Evolutionary conservation across 2,113 vertebrate genomes (phyloP).

Genomic region (Equus quagga): DNA sequence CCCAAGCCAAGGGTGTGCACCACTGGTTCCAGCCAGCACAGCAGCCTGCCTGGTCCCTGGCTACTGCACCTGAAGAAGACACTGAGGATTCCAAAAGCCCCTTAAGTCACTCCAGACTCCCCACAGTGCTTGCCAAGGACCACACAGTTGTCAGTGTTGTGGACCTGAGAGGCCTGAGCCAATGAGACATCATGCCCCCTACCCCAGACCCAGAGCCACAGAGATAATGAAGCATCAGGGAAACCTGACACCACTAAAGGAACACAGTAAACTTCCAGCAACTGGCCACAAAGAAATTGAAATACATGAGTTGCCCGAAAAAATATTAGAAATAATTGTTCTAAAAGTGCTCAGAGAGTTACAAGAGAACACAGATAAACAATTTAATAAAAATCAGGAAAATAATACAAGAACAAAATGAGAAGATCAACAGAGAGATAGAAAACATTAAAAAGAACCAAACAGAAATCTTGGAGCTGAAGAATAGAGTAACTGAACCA

Average conservation of each 20-base stretch:
- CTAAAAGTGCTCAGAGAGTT: background rate
- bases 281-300: background rate
- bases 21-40: background rate
- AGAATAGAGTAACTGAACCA: background rate
- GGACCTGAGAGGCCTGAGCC: background rate
- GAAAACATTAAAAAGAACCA: background rate
- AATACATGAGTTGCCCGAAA: background rate
- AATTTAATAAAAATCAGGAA: background rate
- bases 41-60: background rate
- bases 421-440: background rate
- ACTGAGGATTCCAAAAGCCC: background rate
- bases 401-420: background rate
- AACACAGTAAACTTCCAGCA: background rate
- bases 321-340: background rate
- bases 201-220: background rate
- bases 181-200: background rate
- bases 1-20: background rate
- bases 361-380: background rate
- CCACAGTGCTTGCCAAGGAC: background rate
- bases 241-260: background rate
- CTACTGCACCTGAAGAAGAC: background rate
- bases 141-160: background rate
- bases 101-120: background rate
- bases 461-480: background rate
- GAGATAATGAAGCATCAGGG: background rate